Evolutionary conservation across 2,888 invertebrate species (phyloP), one percentile per base, ranked within the genome.

Genomic region (Melikaiella ostensackeni): DNA sequence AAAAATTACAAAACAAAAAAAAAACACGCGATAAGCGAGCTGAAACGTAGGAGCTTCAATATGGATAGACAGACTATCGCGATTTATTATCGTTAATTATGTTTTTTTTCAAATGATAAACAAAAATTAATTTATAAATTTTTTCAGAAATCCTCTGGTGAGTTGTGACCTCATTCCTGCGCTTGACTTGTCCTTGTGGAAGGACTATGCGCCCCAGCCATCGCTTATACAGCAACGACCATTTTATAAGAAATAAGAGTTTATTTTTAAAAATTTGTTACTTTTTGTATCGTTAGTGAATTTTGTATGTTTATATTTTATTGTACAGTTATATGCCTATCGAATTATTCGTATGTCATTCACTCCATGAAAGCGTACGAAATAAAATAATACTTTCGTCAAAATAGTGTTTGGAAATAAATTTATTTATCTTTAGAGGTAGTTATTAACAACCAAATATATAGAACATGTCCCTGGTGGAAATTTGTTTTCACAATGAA

Each of bases 141-240:
- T 66, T 84, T 87, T 81, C 84, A 96, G 96, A 76, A 96, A 96
- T 87, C 93, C 93, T 74, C 93, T 95, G 74, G 89, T 94, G 2
- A 92, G 92, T 38, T 97, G 96, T 86, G 91, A 93, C 74, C 93
- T 94, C 83, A 89, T 96, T 84, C 95, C 95, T 0, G 87, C 90
- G 19, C 88, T 96, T 76, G 94, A 96, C 91, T 92, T 96, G 42
- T 92, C 92, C 75, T 91, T 92, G 70, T 96, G 96, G 94, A 93
- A 92, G 84, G 92, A 91, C 77, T 83, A 81, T 74, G 82, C 79
- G 33, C 55, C 21, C 9, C 83, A 82, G 16, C 79, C 81, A 57
- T 74, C 73, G 62, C 30, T 33, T 64, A 16, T 21, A 66, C 61
- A 35, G 46, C 55, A 61, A n/a, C 21, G 24, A 73, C 57, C 61